Evolutionary conservation across 2,797 vertebrate species (phyloP).

Genomic region (Parauchenoglanis punctatus): DNA sequence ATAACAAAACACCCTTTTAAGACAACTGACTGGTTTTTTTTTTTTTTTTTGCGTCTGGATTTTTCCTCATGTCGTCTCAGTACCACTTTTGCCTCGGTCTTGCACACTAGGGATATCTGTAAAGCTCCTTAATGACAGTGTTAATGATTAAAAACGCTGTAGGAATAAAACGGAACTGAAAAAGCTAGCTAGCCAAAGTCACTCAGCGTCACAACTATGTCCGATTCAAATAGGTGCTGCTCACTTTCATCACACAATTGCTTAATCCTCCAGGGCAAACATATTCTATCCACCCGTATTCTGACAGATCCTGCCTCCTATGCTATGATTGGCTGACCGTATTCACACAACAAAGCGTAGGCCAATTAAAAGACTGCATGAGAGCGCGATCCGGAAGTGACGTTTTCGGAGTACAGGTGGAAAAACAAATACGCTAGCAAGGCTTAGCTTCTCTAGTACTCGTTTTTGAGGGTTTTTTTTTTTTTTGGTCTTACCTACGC

Average conservation of each 20-base stretch:
- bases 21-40: not conserved
- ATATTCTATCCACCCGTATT: conserved; percentile 1
- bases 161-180: not conserved
- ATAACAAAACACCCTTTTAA: not conserved
- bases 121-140: not conserved
- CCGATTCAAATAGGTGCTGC: not conserved
- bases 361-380: not conserved
- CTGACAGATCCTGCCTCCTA: not conserved
- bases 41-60: not conserved
- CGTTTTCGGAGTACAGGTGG: conserved; percentile 3
- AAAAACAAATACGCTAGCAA: not conserved
- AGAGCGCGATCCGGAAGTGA: conserved; percentile 1
- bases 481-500: not conserved
- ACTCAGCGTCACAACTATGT: not conserved
- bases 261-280: not conserved
- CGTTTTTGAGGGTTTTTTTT: not conserved
- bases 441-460: conserved; percentile 10
- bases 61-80: not conserved
- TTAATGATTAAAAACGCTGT: not conserved
- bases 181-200: not conserved
- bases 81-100: not conserved
- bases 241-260: not conserved
- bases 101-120: not conserved
- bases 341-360: not conserved
- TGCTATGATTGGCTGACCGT: not conserved